Base-by-base conservation (phyloP, 2,113 vertebrate species). In the Indicator indicator region DNA sequence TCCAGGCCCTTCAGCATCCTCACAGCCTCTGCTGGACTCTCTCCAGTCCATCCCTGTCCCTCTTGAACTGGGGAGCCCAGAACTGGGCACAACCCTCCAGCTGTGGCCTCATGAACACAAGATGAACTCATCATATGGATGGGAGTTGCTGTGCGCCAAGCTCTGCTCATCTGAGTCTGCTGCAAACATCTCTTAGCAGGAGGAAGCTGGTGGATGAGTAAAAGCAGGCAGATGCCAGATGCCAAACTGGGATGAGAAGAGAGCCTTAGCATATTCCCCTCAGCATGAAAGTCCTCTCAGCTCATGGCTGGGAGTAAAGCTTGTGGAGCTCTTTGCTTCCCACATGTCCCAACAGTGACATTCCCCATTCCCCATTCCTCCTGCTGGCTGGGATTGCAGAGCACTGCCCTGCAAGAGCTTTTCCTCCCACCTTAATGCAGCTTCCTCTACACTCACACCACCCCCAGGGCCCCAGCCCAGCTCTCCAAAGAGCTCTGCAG, bases 181-280 rank as follows among this genome's bases (percentile, higher is more conserved):
- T 10, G 36, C 84, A 88, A 88, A 84, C 38, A 27, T 2, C 58
- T 23, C 33, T 40, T 11, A 91, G 95, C 85, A 68, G 88, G 69
- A 78, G 46, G 71, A 69, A 86, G 83, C 86, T 36, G 58, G 5
- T 59, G 42, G 32, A 80, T 56, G 94, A 59, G 78, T 6, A 72
- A n/a, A 94, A 93, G 90, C 90, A 32, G 38, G 72, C 87, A 67
- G 81, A 30, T 69, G 67, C 75, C 93, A 91, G 93, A 91, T 55
- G 90, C 94, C 42, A 74, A 76, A 44, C 48, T 23, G 63, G 38
- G 42, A 44, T 44, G 42, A 44, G 42, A 44, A 44, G 42, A 44
- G 42, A 44, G 42, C 42, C 42, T 65, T 64, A n/a, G 33, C 78
- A 59, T 5, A 87, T 13, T 67, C 56, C 56, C 33, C 16, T 68